Evolutionary conservation across 2,797 vertebrate species (phyloP), one percentile per base, ranked within the genome.

Genomic region (Agapornis canus): DNA sequence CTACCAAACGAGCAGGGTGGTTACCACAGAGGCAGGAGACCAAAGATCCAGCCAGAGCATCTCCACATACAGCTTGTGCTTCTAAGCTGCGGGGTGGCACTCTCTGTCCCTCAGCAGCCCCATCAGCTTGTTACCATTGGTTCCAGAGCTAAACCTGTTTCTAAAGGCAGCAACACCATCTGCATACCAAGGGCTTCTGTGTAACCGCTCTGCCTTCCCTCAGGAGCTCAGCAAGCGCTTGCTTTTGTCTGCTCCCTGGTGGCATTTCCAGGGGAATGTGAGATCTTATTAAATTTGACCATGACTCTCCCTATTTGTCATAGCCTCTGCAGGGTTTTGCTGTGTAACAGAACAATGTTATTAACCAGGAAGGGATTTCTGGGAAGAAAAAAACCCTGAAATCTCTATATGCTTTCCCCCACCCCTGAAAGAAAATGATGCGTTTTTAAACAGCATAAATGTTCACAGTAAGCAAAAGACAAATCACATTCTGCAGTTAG

Each of bases 201-300:
- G 90, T 71, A 87, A 89, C 32, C 7, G 19, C 63, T 68, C 32
- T 42, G 72, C 57, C 61, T 31, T 86, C 71, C 82, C 90, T 54
- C 61, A 21, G 89, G 76, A 94, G 93, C 91, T 95, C 94, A 59
- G 95, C 92, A 48, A 81, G 91, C 7, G 29, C 92, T 92, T 66
- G 87, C 86, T 80, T 96, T 95, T 96, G 84, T 95, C 95, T 94
- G 88, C 78, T 95, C 95, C 87, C 91, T 92, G 66, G 82, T 94
- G 95, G 95, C 89, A 89, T 94, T 92, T 96, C 85, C 73, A 76
- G 89, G 86, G 90, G 94, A 95, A 94, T 96, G 92, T 65, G 76
- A 90, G 81, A 81, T 89, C 87, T 68, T 95, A 94, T 87, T 96
- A 94, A 91, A 94, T 94, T 80, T 91, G 92, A 85, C 89, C 82